Conservation (phyloP, 2,797 vertebrate genomes). For the Melanogrammus aeglefinus region DNA sequence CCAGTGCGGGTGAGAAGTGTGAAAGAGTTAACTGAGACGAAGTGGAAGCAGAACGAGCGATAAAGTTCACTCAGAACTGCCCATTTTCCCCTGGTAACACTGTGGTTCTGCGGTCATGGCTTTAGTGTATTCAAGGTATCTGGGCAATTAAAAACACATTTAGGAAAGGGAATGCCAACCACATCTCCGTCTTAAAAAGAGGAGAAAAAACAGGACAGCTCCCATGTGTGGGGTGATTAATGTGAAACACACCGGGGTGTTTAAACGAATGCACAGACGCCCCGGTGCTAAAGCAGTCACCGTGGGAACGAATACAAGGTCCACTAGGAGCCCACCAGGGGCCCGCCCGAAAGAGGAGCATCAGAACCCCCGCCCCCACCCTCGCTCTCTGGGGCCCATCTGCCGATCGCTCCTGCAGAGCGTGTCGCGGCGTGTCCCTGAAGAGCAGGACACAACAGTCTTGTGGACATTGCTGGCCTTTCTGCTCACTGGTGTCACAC, state of each 20-base stretch:
- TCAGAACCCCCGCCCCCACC: too few relatives aligned
- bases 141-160: conserved; percentile 43
- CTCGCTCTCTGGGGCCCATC: neutral
- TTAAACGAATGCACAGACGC: neutral
- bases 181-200: conserved; percentile 25
- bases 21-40: conserved; percentile 35
- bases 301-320: neutral
- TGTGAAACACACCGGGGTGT: neutral
- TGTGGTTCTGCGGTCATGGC: conserved; percentile 5
- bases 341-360: too few relatives aligned
- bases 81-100: conserved; percentile 40
- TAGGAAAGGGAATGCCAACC: conserved; percentile 13
- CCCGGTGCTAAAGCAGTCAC: neutral
- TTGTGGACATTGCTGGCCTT: neutral
- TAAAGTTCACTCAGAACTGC: conserved; percentile 50
- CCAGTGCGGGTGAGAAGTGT: conserved; percentile 42
- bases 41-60: conserved; percentile 42
- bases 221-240: neutral
- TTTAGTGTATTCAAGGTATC: conserved; percentile 37
- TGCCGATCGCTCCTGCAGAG: neutral
- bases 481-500: neutral
- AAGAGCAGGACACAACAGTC: too few relatives aligned
- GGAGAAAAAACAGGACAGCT: too few relatives aligned
- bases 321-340: too few relatives aligned
- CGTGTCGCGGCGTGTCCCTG: too few relatives aligned